Conservation (phyloP, 2,113 vertebrate species). For the Calyptomena viridis region DNA sequence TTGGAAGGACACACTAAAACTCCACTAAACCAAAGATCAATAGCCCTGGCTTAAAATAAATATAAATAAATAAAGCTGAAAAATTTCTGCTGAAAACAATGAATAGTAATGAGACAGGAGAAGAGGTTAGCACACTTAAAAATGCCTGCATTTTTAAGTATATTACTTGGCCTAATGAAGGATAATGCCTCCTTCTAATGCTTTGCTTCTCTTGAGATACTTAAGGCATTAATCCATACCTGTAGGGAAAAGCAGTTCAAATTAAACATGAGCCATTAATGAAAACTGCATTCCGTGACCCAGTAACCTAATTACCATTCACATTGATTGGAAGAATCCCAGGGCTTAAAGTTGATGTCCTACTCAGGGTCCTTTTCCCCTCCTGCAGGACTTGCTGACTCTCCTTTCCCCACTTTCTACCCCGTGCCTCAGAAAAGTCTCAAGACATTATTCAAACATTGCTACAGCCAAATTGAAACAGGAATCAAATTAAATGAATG, state of each 20-base stretch:
- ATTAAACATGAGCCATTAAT: conserved; percentile 54
- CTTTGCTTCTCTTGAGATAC: conserved; percentile 26
- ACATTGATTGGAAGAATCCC: neutral
- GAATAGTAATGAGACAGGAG: neutral
- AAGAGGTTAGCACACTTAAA: neutral
- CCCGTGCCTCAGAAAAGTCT: neutral
- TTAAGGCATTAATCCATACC: conserved; percentile 39
- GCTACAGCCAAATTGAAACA: neutral
- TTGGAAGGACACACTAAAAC: neutral
- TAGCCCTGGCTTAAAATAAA: neutral
- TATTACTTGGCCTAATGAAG: conserved; percentile 34
- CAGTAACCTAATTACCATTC: conserved; percentile 57
- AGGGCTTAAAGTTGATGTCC: neutral
- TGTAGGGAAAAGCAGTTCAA: conserved; percentile 47
- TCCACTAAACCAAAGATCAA: conserved; percentile 4
- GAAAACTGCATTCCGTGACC: conserved; percentile 43
- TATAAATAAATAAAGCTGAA: conserved; percentile 2
- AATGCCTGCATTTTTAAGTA: neutral
- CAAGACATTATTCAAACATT: neutral
- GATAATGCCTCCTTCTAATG: conserved; percentile 8
- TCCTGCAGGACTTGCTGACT: neutral
- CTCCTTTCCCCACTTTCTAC: neutral
- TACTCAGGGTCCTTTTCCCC: neutral
- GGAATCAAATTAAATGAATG: neutral
- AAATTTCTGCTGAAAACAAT: neutral